These are phyloP conservation scores for Tautogolabrus adspersus DNA, from an alignment of 2,113 vertebrate species.

Conservation along the genomic window DNA sequence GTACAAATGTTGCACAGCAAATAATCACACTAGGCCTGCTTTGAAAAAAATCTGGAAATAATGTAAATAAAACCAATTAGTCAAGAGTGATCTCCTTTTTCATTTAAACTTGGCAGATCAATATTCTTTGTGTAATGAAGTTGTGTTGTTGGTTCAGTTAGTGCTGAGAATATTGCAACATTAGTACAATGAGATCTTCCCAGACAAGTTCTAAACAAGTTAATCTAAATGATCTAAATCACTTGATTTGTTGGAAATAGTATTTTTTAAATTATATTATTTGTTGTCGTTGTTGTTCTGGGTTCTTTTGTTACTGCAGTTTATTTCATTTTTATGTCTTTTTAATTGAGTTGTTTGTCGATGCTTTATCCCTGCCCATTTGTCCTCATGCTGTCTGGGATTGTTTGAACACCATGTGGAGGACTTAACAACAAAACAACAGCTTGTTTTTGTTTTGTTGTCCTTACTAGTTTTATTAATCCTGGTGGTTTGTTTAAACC, in stretches of 20 bases:
- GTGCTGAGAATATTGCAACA: background rate
- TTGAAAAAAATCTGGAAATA: background rate
- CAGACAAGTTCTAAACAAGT: background rate
- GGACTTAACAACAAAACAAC: background rate
- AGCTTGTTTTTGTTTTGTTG: background rate
- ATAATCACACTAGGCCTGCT: background rate
- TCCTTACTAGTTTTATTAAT: background rate
- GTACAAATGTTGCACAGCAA: background rate
- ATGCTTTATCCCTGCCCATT: background rate
- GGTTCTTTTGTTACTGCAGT: background rate
- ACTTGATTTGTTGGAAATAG: constrained; percentile 1
- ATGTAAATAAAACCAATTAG: background rate
- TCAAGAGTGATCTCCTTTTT: background rate
- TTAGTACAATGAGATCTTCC: background rate
- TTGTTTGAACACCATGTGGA: background rate
- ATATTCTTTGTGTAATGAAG: background rate
- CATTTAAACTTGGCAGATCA: too few relatives aligned
- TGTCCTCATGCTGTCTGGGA: background rate
- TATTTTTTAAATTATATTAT: background rate
- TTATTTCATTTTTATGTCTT: background rate
- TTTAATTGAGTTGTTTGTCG: background rate
- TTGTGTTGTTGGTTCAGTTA: background rate
- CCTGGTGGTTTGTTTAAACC: constrained; percentile 9
- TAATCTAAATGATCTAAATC: constrained; percentile 5
- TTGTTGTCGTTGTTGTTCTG: background rate